These are phyloP conservation scores for Burhinus bistriatus DNA, from an alignment of 2,113 vertebrate genomes.

Conservation along the genomic window DNA sequence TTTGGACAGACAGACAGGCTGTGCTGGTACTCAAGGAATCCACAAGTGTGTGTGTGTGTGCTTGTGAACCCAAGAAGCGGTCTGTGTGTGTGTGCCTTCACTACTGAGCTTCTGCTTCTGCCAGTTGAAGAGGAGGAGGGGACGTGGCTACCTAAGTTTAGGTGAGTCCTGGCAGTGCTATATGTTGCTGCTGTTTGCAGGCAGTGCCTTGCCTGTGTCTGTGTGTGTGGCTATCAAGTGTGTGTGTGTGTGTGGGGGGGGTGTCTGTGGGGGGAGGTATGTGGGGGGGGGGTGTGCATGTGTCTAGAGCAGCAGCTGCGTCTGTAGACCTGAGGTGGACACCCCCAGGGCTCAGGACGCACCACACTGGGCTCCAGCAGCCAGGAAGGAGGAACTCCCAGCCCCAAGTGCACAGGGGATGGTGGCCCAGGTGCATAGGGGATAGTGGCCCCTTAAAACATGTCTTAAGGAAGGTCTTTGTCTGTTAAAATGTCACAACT, in stretches of 20 bases:
- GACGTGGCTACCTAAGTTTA: neutral
- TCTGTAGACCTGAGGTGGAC: no score
- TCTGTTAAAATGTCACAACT: neutral
- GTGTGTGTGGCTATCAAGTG: neutral
- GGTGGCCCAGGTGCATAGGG: neutral
- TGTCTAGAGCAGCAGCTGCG: no score
- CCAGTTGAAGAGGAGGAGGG: neutral
- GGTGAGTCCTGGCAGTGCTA: no score
- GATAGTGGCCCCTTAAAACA: neutral
- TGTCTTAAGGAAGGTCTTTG: neutral
- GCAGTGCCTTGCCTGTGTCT: neutral
- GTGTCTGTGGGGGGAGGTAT: neutral
- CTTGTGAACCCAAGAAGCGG: neutral
- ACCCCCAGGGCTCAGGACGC: no score
- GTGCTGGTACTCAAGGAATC: neutral
- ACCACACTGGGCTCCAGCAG: neutral
- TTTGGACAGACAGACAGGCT: neutral
- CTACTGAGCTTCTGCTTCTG: neutral
- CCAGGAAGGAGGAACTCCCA: neutral
- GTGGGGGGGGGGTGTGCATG: no score
- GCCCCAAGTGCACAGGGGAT: no score
- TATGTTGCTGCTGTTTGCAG: neutral
- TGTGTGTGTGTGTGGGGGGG: no score
- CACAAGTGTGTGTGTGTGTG: neutral
- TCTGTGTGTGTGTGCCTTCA: neutral